These are phyloP conservation scores for Paracyclopina nana DNA, from an alignment of 1,140 invertebrate species.

Conservation along the genomic window DNA sequence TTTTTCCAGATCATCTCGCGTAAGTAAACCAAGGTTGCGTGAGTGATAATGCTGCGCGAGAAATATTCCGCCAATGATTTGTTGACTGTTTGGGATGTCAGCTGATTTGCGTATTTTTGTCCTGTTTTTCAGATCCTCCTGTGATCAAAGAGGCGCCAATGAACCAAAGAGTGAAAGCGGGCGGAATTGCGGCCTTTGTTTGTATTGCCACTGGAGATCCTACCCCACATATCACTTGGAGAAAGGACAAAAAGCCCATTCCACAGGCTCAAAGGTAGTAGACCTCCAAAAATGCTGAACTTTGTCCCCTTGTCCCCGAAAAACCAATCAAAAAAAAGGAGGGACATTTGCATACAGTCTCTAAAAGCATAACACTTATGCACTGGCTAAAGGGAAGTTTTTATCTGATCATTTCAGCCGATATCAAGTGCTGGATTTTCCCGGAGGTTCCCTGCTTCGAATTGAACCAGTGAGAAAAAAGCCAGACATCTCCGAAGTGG, in stretches of 20 bases:
- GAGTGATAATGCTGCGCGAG: not conserved
- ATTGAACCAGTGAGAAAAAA: slow-evolving; percentile 68
- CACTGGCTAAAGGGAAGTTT: too few relatives aligned
- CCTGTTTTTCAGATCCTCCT: slow-evolving; percentile 55
- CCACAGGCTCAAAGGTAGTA: too few relatives aligned
- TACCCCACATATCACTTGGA: slow-evolving; percentile 63
- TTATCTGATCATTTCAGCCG: slow-evolving; percentile 18
- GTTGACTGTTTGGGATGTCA: not conserved
- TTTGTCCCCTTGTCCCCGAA: too few relatives aligned
- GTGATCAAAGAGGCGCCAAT: slow-evolving; percentile 63
- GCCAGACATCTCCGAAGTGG: slow-evolving; percentile 72
- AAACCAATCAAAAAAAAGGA: too few relatives aligned
- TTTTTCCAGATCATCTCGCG: slow-evolving; percentile 14
- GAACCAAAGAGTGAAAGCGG: slow-evolving; percentile 65
- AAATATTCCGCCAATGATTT: slow-evolving; percentile 11
- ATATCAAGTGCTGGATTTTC: slow-evolving; percentile 27
- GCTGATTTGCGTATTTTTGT: slow-evolving; percentile 22
- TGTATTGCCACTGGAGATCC: slow-evolving; percentile 81
- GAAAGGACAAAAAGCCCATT: slow-evolving; percentile 66
- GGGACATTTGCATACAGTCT: too few relatives aligned
- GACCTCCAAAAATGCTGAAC: too few relatives aligned
- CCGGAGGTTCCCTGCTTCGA: slow-evolving; percentile 58
- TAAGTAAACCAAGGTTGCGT: slow-evolving; percentile 7
- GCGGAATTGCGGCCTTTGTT: slow-evolving; percentile 81
- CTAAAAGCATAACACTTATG: too few relatives aligned